Evolutionary conservation across 2,113 vertebrate species (phyloP).

Genomic region (Myotis davidii): DNA sequence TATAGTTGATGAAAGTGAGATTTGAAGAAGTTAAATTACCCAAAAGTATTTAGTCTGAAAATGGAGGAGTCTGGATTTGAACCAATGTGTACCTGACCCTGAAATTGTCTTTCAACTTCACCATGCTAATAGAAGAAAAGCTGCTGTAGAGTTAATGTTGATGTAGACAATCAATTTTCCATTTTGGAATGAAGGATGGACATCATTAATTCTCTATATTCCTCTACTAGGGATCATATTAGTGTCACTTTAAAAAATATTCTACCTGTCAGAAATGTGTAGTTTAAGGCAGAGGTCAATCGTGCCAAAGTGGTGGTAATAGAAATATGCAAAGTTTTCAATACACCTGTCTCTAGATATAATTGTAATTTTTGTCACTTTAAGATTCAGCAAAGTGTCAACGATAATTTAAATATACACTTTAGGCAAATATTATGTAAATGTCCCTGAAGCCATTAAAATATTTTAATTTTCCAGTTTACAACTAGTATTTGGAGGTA

Average conservation of each 20-base stretch:
- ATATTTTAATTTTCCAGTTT: constrained; percentile 1
- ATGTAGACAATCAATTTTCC: neutral
- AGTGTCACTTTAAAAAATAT: constrained; percentile 34
- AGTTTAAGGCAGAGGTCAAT: neutral
- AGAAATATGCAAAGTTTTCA: neutral
- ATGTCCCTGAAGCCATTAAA: neutral
- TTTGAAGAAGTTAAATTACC: neutral
- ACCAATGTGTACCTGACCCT: neutral
- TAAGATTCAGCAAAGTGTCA: neutral
- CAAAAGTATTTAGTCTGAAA: neutral
- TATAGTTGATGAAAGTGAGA: neutral
- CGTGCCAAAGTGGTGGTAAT: neutral
- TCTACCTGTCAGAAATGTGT: neutral
- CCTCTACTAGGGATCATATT: neutral
- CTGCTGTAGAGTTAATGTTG: neutral
- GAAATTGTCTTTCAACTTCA: constrained; percentile 11
- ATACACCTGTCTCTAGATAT: neutral
- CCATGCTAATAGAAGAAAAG: neutral
- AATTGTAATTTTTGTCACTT: constrained; percentile 3
- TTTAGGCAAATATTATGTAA: neutral
- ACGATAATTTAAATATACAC: neutral
- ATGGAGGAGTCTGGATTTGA: neutral
- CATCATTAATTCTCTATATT: neutral
- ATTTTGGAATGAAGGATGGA: neutral
- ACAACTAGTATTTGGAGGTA: neutral